Base-by-base conservation (phyloP, 2,797 vertebrate species). In the Enteromius argenteus region DNA sequence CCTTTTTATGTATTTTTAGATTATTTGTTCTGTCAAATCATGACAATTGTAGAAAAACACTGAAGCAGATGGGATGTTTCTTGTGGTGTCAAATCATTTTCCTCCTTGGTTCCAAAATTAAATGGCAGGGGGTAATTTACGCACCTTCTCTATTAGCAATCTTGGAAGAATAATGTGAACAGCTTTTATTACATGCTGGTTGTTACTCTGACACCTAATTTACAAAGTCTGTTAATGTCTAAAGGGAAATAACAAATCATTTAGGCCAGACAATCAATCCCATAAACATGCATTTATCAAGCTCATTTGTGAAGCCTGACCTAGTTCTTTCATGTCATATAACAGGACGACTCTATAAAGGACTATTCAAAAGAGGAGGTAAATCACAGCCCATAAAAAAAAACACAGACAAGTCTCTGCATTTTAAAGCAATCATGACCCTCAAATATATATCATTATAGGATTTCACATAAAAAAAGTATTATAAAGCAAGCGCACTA, bases 231-330 rank as follows among this genome's bases (percentile, higher is more conserved):
- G 37, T 84, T 84, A 78, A 46, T 13, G 51, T 84, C 74, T 84
- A 71, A 77, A 84, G 82, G 64, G 81, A 84, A 77, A 68, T 75
- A 84, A 84, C 74, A 69, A 77, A 56, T 83, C 49, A 77, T 83
- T 83, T 77, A 77, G 23, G 27, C 64, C 81, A 68, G 37, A 56
- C 73, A 71, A 62, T 71, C 66, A 60, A 84, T 78, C 51, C 51
- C 21, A 82, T 75, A 68, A 53, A 56, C 44, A 46, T 60, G 66
- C 66, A 84, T 71, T 79, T 84, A 84, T 79, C 66, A 71, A 78
- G 51, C 53, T 49, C 75, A 69, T 78, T 44, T 84, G 74, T 78
- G 82, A 77, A 78, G 49, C 75, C 74, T 84, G 51, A 71, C 51
- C 82, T 69, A 46, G 64, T 84, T 60, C 51, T 69, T 79, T 78